Evolutionary conservation across 2,888 invertebrate genomes (phyloP).

Genomic region (Uropetala carovei): DNA sequence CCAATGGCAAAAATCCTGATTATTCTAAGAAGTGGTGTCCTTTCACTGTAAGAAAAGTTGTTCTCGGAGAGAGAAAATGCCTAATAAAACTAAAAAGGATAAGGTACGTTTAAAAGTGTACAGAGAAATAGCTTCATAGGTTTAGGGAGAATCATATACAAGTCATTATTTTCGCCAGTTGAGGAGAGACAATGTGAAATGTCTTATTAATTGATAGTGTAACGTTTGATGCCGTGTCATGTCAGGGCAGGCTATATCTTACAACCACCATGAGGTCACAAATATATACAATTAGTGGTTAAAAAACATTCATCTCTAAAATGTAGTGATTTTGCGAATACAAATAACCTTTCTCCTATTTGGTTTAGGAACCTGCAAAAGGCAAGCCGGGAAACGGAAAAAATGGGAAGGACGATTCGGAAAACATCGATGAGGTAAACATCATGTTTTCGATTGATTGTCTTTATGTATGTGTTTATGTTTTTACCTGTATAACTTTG

Average conservation of each 20-base stretch:
- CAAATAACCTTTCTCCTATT: slow-evolving; percentile 61
- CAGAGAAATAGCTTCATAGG: slow-evolving; percentile 31
- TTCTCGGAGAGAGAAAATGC: slow-evolving; percentile 70
- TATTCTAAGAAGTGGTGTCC: slow-evolving; percentile 63
- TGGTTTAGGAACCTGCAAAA: slow-evolving; percentile 73
- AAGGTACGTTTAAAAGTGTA: slow-evolving; percentile 72
- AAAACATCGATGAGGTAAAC: slow-evolving; percentile 74
- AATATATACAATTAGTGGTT: slow-evolving; percentile 15
- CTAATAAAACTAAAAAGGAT: slow-evolving; percentile 73
- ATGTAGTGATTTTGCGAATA: slow-evolving; percentile 48
- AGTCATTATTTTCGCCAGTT: slow-evolving; percentile 22
- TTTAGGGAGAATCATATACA: background rate
- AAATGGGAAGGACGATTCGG: slow-evolving; percentile 74
- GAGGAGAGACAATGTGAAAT: slow-evolving; percentile 31
- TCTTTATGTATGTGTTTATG: too few species aligned
- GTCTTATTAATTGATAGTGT: slow-evolving; percentile 69
- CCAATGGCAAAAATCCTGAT: slow-evolving; percentile 59
- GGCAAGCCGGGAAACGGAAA: slow-evolving; percentile 73
- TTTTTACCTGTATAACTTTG: too few species aligned
- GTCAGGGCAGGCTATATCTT: slow-evolving; percentile 54
- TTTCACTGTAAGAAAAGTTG: slow-evolving; percentile 63
- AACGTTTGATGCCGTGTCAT: slow-evolving; percentile 69
- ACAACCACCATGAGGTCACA: slow-evolving; percentile 62
- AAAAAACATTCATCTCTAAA: background rate
- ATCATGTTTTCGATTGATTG: slow-evolving; percentile 66